Percentiles rank a stretch among this genome's conserved stretches.
Evolutionary conservation across 2,113 vertebrate species (phyloP).

Genomic region (Neogobius melanostomus): DNA sequence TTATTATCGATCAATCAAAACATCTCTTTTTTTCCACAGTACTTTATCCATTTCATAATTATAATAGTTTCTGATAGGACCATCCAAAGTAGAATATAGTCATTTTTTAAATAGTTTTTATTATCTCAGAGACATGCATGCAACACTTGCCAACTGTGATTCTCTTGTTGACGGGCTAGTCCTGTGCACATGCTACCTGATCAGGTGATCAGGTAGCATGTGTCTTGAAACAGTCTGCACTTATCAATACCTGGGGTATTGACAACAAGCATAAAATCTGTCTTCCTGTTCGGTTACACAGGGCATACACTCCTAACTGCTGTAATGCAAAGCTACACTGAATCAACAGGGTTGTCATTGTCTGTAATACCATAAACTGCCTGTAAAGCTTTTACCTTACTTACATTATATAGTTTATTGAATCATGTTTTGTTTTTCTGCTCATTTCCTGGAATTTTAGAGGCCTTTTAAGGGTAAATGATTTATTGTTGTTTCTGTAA

Average conservation of each 20-base stretch:
- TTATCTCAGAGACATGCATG: conserved; percentile 8
- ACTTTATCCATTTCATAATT: neutral
- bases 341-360: conserved; percentile 59
- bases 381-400: conserved; percentile 28
- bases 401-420: conserved; percentile 18
- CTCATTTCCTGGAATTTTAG: neutral
- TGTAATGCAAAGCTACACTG: conserved; percentile 35
- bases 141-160: conserved; percentile 4
- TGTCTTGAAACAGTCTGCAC: conserved; percentile 28
- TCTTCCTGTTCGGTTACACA: conserved; percentile 56
- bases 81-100: too few species aligned
- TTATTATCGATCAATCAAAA: neutral
- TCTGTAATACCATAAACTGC: conserved; percentile 61
- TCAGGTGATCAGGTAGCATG: conserved; percentile 15
- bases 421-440: conserved; percentile 7
- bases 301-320: conserved; percentile 12
- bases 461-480: conserved; percentile 30
- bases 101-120: neutral
- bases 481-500: conserved; percentile 21
- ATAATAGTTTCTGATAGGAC: conserved; percentile 4
- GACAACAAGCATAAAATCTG: conserved; percentile 19
- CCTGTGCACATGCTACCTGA: neutral
- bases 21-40: neutral
- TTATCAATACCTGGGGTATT: neutral
- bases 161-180: conserved; percentile 26